phyloP scores from a whole-genome alignment of 2,113 vertebrate species.

The Gila orcuttii region DNA sequence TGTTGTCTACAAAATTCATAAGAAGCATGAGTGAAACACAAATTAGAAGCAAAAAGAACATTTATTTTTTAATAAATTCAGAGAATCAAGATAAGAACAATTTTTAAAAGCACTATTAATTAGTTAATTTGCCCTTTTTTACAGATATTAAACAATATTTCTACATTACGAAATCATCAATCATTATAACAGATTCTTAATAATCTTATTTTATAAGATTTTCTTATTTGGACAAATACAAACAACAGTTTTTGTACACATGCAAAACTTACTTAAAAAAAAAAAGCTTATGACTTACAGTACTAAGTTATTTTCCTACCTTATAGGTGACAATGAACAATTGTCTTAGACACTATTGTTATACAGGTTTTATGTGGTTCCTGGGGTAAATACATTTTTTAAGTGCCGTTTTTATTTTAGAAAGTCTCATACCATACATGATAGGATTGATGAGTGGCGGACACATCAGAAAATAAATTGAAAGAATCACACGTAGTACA shows the following conservation, averaged over 20 bases:
- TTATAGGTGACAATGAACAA: neutral
- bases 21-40: too few relatives aligned
- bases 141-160: neutral
- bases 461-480: slow-evolving; percentile 58
- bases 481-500: slow-evolving; percentile 47
- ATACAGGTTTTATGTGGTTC: neutral
- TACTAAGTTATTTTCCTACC: neutral
- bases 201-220: neutral
- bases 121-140: neutral
- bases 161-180: neutral
- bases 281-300: too few relatives aligned
- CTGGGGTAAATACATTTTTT: slow-evolving; percentile 26
- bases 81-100: neutral
- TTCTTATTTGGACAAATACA: too few relatives aligned
- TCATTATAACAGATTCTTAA: neutral
- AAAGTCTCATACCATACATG: slow-evolving; percentile 62
- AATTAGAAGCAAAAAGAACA: too few relatives aligned
- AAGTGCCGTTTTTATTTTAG: slow-evolving; percentile 48
- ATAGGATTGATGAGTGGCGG: slow-evolving; percentile 63
- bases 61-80: neutral
- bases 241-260: too few relatives aligned
- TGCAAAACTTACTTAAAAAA: too few relatives aligned
- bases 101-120: neutral
- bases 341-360: neutral
- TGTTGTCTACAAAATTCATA: too few relatives aligned